Base-by-base conservation (phyloP, 2,888 invertebrate species). In the Rhorus exstirpatorius region DNA sequence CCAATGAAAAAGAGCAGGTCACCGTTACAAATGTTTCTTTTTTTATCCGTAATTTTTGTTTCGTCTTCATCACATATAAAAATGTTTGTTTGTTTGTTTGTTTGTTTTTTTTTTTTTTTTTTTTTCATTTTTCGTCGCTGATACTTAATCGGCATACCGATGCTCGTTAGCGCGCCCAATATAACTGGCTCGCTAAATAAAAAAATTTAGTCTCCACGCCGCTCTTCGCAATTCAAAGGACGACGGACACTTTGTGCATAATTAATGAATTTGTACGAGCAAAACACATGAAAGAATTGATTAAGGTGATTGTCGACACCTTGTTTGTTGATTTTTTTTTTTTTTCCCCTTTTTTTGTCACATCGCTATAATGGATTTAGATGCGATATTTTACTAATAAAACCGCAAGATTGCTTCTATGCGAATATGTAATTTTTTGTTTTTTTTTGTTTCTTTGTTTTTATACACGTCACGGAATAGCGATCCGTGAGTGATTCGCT, bases 221-320 rank as follows among this genome's bases (percentile, higher is more conserved):
- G 41, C 21, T 3, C 61, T 21, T 55, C 24, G 6, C 4, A 8
- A 14, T 68, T 38, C 12, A 1, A 35, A 10, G 24, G 44, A 3
- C 31, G 6, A 31, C 12, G 19, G 44, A 1, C 24, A 53, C 21
- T 53, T 68, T 53, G 61, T 68, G 74, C 74, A 60, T 19, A 61
- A 46, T 44, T 24, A 38, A 14, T 35, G 12, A 35, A 67, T 49
- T 67, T 68, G 46, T 70, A 61, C 70, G 38, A 46, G 26, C 7
- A 24, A 31, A 38, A 81, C 10, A 38, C 58, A 21, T 51, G 21
- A 71, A 58, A 63, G 46, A 60, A 49, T 58, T 60, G 21, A 60
- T 55, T 12, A 61, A 44, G 75, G 55, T 63, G 80, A 80, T 80
- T 80, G 80, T 80, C 80, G 61, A 80, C 65, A 75, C 75, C 70